Base-by-base conservation (phyloP, 2,113 vertebrate genomes). In the Colinus virginianus region DNA sequence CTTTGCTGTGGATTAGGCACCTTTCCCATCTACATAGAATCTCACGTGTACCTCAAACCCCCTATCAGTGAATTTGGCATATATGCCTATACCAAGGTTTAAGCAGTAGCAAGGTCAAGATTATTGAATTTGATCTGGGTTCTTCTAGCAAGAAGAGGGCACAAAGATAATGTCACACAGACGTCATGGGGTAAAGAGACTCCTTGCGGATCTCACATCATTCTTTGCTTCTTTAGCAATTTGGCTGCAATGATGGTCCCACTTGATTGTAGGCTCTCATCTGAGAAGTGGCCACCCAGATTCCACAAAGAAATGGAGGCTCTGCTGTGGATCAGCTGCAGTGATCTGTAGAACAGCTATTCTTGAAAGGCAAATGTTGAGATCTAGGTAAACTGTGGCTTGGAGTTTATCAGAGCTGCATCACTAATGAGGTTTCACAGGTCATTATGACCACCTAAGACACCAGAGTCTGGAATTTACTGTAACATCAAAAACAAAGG, bases 271-370 rank as follows among this genome's bases (percentile, higher is more conserved):
- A 58, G 30, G 38, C 22, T 26, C 14, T 22, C 48, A 58, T 69
- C 63, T 70, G 71, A 74, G 45, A 51, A 49, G 17, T 23, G 14
- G 26, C 0, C 0, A 59, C 46, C 6, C 8, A 22, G 46, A 2
- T 2, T 69, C 19, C 28, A 46, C 43, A 64, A 22, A 28, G 43
- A 88, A 95, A 87, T 28, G 32, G 72, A 86, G 48, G 20, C 13
- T 64, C 45, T 68, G 48, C 6, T 71, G 30, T 18, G 49, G 43
- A 38, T n/a, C 80, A 69, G 22, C 48, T 55, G 34, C 46, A 78
- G 28, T 36, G n/a, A 34, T 49, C 64, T 18, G n/a, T 5, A 68
- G 38, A 76, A 45, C 23, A 79, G 19, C 28, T 67, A 9, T 59
- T 51, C 71, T n/a, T 91, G 63, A 91, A 85, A 76, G 32, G 4